Percentiles rank a stretch among this genome's conserved stretches.
Evolutionary conservation across 2,113 vertebrate genomes (phyloP).

Genomic region (Oreamnos americanus): DNA sequence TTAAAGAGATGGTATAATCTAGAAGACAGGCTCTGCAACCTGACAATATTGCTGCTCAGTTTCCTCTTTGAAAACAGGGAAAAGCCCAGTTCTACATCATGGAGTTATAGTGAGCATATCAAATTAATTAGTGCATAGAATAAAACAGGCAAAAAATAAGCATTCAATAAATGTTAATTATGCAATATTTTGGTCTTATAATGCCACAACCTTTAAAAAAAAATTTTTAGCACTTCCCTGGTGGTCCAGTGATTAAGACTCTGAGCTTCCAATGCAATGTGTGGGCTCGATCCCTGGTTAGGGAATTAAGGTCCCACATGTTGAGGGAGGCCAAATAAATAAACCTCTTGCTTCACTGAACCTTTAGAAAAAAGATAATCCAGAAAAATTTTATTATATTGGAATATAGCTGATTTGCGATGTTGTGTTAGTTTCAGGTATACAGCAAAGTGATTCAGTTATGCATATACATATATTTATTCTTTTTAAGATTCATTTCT

Average conservation of each 20-base stretch:
- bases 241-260: not conserved
- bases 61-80: not conserved
- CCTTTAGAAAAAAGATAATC: not conserved
- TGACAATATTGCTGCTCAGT: not conserved
- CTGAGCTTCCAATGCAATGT: not conserved
- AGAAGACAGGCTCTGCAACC: not conserved
- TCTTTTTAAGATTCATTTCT: not conserved
- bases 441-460: not conserved
- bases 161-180: not conserved
- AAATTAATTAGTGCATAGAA: not conserved
- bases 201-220: not conserved
- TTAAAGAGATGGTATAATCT: not conserved
- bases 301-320: not conserved
- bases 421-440: not conserved
- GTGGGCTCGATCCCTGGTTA: not conserved
- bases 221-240: not conserved
- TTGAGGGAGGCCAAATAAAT: not conserved
- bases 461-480: not conserved
- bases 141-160: not conserved
- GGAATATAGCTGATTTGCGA: not conserved
- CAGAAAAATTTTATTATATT: not conserved
- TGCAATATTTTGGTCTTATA: not conserved
- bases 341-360: not conserved
- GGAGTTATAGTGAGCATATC: not conserved
- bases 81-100: not conserved